Evolutionary conservation across 2,888 invertebrate species (phyloP).

Genomic region (Catocala sponsa): DNA sequence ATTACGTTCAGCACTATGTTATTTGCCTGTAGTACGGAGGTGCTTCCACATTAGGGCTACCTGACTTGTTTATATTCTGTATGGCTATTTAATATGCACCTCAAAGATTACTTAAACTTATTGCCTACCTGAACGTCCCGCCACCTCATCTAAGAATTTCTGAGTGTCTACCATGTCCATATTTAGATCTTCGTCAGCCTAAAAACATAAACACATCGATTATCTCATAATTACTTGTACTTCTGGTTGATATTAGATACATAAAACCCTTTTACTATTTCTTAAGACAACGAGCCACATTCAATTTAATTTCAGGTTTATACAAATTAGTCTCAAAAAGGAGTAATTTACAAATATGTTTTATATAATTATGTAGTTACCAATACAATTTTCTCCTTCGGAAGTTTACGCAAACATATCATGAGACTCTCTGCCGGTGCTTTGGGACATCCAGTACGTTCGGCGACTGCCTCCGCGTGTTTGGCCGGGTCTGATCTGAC

Average conservation of each 20-base stretch:
- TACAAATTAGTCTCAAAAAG: too few species aligned
- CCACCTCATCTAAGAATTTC: slow-evolving; percentile 90
- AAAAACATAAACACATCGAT: slow-evolving; percentile 32
- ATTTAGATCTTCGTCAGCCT: slow-evolving; percentile 89
- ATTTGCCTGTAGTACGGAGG: too few species aligned
- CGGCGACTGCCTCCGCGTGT: slow-evolving; percentile 89
- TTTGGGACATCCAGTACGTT: slow-evolving; percentile 89
- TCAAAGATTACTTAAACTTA: too few species aligned
- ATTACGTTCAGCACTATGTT: too few species aligned
- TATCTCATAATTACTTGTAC: not conserved
- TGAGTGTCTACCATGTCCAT: slow-evolving; percentile 86
- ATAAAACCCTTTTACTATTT: too few species aligned
- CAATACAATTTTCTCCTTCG: slow-evolving; percentile 74
- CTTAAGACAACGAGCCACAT: too few species aligned
- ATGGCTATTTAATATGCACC: too few species aligned
- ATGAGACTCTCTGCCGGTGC: slow-evolving; percentile 89
- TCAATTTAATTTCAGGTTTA: too few species aligned
- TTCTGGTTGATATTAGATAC: too few species aligned
- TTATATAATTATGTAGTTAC: slow-evolving; percentile 51
- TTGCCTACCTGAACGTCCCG: slow-evolving; percentile 80
- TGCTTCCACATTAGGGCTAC: too few species aligned
- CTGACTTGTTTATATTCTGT: too few species aligned
- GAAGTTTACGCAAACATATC: slow-evolving; percentile 89
- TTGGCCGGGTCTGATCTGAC: slow-evolving; percentile 89
- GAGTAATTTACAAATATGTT: too few species aligned